These are phyloP conservation scores for Clepsis dumicolana DNA, from an alignment of 2,888 invertebrate species.

Conservation along the genomic window DNA sequence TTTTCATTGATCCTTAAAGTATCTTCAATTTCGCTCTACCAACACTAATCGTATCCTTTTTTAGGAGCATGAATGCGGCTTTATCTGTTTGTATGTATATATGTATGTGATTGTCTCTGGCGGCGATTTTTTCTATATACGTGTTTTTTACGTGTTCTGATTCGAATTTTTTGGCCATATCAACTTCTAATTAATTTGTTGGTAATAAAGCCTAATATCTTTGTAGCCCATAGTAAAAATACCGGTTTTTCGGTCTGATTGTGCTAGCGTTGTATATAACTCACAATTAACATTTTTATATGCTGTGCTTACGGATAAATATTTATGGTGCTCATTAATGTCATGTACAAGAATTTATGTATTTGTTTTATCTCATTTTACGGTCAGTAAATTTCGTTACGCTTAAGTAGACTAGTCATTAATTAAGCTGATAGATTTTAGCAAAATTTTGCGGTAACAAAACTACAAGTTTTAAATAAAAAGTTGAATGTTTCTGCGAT, in stretches of 20 bases:
- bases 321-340: constrained; percentile 46
- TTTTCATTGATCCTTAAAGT: too few relatives aligned
- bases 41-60: too few relatives aligned
- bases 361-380: constrained; percentile 47
- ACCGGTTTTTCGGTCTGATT: constrained; percentile 25
- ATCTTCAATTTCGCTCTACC: too few relatives aligned
- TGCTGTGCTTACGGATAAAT: constrained; percentile 45
- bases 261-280: constrained; percentile 15
- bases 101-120: background rate
- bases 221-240: constrained; percentile 25
- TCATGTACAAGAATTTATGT: constrained; percentile 44
- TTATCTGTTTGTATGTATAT: too few relatives aligned
- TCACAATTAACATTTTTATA: constrained; percentile 19
- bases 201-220: constrained; percentile 38
- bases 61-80: too few relatives aligned
- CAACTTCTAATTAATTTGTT: constrained; percentile 37
- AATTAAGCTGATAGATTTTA: constrained; percentile 12
- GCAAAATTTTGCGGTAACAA: background rate
- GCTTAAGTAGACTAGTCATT: constrained; percentile 20
- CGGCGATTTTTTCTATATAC: background rate
- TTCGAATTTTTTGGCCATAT: constrained; percentile 24
- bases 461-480: background rate
- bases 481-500: background rate
- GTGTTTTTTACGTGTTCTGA: constrained; percentile 19
- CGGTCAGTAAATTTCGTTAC: constrained; percentile 44